A percentile compares a stretch with the other conserved stretches of the same genome.
phyloP scores from a whole-genome alignment of 37 sponge, comb jelly and placozoan species.

The Chondrosia reniformis region DNA sequence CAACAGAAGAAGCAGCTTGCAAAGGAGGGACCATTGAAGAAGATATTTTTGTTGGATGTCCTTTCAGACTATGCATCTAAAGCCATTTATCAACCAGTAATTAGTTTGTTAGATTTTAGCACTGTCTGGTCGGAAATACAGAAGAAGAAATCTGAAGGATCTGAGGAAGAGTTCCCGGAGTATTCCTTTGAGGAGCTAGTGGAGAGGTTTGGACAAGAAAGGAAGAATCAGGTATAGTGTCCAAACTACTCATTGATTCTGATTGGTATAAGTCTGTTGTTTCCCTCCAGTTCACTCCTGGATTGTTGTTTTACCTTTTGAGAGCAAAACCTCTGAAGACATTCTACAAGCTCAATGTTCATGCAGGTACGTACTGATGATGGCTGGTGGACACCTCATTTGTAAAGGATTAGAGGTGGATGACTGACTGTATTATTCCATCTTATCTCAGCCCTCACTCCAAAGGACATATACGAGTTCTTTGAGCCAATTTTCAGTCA shows the following conservation, averaged over 20 bases:
- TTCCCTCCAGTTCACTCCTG: background rate
- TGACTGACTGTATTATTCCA: background rate
- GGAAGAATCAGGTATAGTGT: too few relatives aligned
- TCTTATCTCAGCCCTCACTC: conserved; percentile 42
- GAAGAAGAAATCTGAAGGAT: background rate
- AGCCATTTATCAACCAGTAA: background rate
- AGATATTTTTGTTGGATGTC: too few relatives aligned
- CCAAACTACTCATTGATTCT: too few relatives aligned
- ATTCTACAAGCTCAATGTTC: conserved; percentile 84
- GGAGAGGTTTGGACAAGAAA: background rate
- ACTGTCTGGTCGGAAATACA: background rate
- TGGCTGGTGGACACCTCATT: background rate
- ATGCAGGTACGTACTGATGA: conserved; percentile 53
- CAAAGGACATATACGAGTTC: conserved; percentile 38
- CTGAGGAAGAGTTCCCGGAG: background rate
- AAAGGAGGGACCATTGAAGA: too few relatives aligned
- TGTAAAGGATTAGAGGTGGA: background rate
- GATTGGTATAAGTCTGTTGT: background rate
- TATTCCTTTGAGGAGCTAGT: background rate
- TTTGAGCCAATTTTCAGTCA: conserved; percentile 44
- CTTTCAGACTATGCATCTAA: background rate
- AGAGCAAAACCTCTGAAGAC: conserved; percentile 38
- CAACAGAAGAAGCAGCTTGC: too few relatives aligned
- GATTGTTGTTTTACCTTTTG: conserved; percentile 41
- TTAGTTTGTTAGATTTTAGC: background rate